Base-by-base conservation (phyloP, 2,797 vertebrate species). In the Acanthiza pusilla region DNA sequence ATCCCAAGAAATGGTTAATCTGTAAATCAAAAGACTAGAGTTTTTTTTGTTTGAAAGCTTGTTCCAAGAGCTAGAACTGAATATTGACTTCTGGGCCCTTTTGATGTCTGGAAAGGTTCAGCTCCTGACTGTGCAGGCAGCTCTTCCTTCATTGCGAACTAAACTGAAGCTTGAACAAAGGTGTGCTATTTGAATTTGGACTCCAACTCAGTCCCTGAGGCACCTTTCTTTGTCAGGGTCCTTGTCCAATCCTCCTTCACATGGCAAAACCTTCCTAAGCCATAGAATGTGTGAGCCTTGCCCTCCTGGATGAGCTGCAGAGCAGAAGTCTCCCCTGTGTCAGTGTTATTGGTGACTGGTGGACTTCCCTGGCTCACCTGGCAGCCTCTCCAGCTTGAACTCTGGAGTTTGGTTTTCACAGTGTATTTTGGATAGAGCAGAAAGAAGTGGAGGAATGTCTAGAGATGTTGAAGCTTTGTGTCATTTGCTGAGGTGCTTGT, bases 401-500 rank as follows among this genome's bases (percentile, higher is more conserved):
- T 68, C 32, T 20, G 50, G 11, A 47, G 32, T 58, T 60, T 61
- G 84, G 40, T 83, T 91, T 89, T 82, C 71, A 63, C 9, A 40
- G 91, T 92, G 75, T 89, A 13, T 62, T 85, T 95, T 95, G 91
- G 87, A 89, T 89, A 65, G 89, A 83, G 61, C 92, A 95, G 86
- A 93, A 89, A 90, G 90, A 78, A 91, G 57, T 10, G 71, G 72
- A 92, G 77, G 75, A 95, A 91, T 80, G 91, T 85, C 80, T 83
- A 53, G 87, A 92, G 86, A 93, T 58, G 71, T 40, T 85, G 93
- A 89, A 83, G 84, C 71, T 77, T 67, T 67, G 86, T 96, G 90
- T 91, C 83, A 27, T 94, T 97, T 93, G 65, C 81, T 85, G 91
- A 89, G 93, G 93, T 96, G 90, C 74, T 76, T 61, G 74, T 74